Evolutionary conservation across 2,888 invertebrate genomes (phyloP), one percentile per base, ranked within the genome.

Genomic region (Scaptomyza parva): DNA sequence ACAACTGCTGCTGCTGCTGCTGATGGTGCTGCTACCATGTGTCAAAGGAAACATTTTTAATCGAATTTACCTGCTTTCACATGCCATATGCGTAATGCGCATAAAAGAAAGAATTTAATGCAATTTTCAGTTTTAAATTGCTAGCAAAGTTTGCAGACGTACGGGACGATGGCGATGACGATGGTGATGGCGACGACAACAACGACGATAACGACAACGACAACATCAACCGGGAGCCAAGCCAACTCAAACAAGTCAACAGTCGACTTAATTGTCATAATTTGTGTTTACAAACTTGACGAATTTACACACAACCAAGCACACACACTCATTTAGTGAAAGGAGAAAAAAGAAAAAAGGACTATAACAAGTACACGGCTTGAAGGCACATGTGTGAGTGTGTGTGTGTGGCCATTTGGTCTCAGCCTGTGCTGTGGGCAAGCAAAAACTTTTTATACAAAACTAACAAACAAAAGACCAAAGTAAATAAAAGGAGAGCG

Each of bases 181-280:
- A 18, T n/a, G n/a, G n/a, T n/a, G n/a, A n/a, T n/a, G n/a, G n/a
- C n/a, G n/a, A n/a, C n/a, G n/a, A n/a, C n/a, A n/a, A n/a, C n/a
- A n/a, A n/a, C n/a, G n/a, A n/a, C n/a, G n/a, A n/a, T n/a, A n/a
- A n/a, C n/a, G n/a, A n/a, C n/a, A n/a, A n/a, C 3, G 30, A n/a
- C 55, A 62, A 35, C 39, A 28, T 44, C 40, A 37, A 33, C 48
- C 52, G 37, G 30, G 20, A 54, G 53, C 41, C 41, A 22, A 60
- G 39, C 69, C 69, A 72, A 72, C 57, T 64, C 77, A 85, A 82
- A 86, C 82, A 87, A 74, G 66, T 62, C 68, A 58, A 54, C 73
- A 87, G 86, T 85, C 74, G 84, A 84, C 83, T 88, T 84, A 84
- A 84, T 84, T 84, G 87, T 84, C 88, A 84, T 84, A 84, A 84